phyloP scores from a whole-genome alignment of 2,888 invertebrate species.

The Argyra leucocephala region DNA sequence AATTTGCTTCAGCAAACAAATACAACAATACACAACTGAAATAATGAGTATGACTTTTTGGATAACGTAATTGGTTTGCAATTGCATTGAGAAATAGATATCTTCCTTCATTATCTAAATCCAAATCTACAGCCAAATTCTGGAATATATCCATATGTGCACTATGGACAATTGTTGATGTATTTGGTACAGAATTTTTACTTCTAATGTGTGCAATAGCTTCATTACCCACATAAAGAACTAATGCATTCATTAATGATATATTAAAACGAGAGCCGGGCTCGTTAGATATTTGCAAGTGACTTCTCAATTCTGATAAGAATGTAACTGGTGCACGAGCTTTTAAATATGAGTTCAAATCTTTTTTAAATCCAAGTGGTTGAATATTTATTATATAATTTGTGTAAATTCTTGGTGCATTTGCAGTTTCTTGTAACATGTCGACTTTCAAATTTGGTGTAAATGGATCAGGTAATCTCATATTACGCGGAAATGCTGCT shows the following conservation, averaged over 20 bases:
- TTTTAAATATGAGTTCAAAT: slow-evolving; percentile 92
- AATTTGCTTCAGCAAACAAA: slow-evolving; percentile 91
- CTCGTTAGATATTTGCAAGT: slow-evolving; percentile 78
- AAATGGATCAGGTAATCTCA: slow-evolving; percentile 97
- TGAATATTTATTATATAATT: slow-evolving; percentile 82
- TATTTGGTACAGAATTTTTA: slow-evolving; percentile 86
- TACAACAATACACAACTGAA: slow-evolving; percentile 96
- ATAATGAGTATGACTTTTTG: slow-evolving; percentile 99
- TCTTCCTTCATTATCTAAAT: slow-evolving; percentile 85
- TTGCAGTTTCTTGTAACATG: slow-evolving; percentile 79
- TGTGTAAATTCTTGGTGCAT: slow-evolving; percentile 79
- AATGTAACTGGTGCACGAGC: slow-evolving; percentile 91
- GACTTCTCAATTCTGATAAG: slow-evolving; percentile 81
- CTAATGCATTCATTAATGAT: slow-evolving; percentile 91
- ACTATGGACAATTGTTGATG: slow-evolving; percentile 96
- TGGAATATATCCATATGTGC: slow-evolving; percentile 99
- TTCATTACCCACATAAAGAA: slow-evolving; percentile 96
- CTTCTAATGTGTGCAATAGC: slow-evolving; percentile 85
- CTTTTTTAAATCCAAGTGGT: slow-evolving; percentile 82
- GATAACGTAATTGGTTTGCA: slow-evolving; percentile 96
- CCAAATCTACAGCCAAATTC: slow-evolving; percentile 93
- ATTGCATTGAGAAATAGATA: slow-evolving; percentile 97
- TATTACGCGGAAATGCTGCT: slow-evolving; percentile 95
- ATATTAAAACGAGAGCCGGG: slow-evolving; percentile 91
- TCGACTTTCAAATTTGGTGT: slow-evolving; percentile 92